Conservation (phyloP, 1,140 invertebrate genomes). For the Hyposmocoma kahamanoa region DNA sequence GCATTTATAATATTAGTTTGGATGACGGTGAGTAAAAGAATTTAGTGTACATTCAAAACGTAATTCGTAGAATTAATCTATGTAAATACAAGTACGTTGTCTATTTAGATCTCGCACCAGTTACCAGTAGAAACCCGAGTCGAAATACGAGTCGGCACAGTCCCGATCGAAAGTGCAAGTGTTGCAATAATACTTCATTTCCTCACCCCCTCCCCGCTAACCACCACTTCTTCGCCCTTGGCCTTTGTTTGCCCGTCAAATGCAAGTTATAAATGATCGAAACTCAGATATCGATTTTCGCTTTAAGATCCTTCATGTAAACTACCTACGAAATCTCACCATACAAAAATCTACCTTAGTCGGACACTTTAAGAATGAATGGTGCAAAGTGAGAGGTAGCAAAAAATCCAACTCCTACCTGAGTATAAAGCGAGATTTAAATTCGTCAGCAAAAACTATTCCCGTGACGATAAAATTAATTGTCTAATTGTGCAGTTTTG, state of each 20-base stretch:
- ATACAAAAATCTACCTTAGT: neutral
- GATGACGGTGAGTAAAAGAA: too few relatives aligned
- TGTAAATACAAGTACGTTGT: neutral
- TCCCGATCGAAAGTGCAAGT: conserved; percentile 62
- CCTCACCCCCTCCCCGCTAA: conserved; percentile 43
- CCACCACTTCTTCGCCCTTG: conserved; percentile 42
- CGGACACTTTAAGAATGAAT: neutral
- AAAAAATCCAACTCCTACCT: conserved; percentile 38
- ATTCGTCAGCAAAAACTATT: conserved; percentile 27
- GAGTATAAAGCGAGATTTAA: conserved; percentile 36
- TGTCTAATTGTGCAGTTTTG: neutral
- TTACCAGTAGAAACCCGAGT: conserved; percentile 9
- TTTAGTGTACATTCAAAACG: neutral
- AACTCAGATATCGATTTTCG: conserved; percentile 58
- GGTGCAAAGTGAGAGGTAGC: neutral
- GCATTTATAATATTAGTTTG: too few relatives aligned
- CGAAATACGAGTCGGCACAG: conserved; percentile 17
- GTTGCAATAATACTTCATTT: conserved; percentile 67
- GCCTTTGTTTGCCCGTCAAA: conserved; percentile 58
- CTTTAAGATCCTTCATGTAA: conserved; percentile 16
- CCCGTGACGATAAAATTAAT: conserved; percentile 7
- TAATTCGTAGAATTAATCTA: neutral
- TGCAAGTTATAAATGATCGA: conserved; percentile 69
- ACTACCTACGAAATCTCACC: neutral
- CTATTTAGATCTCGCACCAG: too few relatives aligned